A percentile compares a stretch with the other conserved stretches of the same genome.
These are phyloP conservation scores for Euzophera pinguis DNA, from an alignment of 2,888 invertebrate genomes.

Conservation along the genomic window DNA sequence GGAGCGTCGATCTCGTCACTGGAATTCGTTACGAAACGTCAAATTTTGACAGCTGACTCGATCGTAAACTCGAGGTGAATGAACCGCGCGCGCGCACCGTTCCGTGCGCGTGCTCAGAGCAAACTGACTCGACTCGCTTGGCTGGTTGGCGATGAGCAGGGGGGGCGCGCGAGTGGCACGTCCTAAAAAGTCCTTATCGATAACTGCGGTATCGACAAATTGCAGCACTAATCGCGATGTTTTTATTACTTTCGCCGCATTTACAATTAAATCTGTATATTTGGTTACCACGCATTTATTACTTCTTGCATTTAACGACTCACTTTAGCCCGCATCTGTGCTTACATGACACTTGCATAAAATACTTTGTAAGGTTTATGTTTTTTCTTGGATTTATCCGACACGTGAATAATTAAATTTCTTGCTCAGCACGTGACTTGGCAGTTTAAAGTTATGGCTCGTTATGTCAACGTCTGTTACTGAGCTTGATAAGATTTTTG, in stretches of 20 bases:
- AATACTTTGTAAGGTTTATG: conserved; percentile 23
- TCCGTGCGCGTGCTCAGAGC: conserved; percentile 54
- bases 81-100: conserved; percentile 46
- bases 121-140: conserved; percentile 40
- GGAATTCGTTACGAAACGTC: conserved; percentile 54
- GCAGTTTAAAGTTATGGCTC: neutral
- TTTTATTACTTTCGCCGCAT: conserved; percentile 20
- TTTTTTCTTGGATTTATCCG: conserved; percentile 7
- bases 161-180: conserved; percentile 54
- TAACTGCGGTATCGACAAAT: conserved; percentile 49
- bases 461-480: neutral
- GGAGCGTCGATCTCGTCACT: conserved; percentile 4
- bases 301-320: conserved; percentile 15
- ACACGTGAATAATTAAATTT: conserved; percentile 1
- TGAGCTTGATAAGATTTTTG: neutral
- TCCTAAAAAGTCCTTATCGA: conserved; percentile 62
- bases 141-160: conserved; percentile 27
- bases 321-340: conserved; percentile 1
- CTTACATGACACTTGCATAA: conserved; percentile 23
- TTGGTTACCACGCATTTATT: conserved; percentile 21
- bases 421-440: neutral
- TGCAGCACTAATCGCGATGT: conserved; percentile 41
- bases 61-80: conserved; percentile 53
- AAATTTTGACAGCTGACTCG: conserved; percentile 67
- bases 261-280: conserved; percentile 24